Base-by-base conservation (phyloP, 2,797 vertebrate genomes). In the Chanos chanos region DNA sequence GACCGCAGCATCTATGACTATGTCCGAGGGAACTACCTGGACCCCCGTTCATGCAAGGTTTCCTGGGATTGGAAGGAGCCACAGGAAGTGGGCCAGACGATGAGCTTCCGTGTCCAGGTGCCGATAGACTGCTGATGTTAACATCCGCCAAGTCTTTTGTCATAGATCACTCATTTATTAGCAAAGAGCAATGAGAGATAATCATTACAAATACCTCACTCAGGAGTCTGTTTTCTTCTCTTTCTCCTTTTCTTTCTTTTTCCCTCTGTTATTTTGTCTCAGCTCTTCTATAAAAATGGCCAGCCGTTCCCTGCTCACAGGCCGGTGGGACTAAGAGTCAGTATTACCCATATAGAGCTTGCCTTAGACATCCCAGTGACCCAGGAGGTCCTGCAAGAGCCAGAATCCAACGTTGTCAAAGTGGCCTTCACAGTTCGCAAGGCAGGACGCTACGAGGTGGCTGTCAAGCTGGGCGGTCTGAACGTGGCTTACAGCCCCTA, bases 61-160 rank as follows among this genome's bases (percentile, higher is more conserved):
- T 93, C 92, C 45, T 99, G 96, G 95, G 96, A 99, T 79, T 99
- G 97, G 97, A 96, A 96, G 85, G 97, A 99, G 71, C 96, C 96
- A 72, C 94, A 93, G 85, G 96, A 98, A 92, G 97, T 99, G 83
- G 97, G 97, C 75, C 97, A 95, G 71, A 98, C 94, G 72, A 96
- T 99, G 96, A 95, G 94, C 89, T 99, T 99, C 85, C 89, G 94
- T 76, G 94, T 99, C 70, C 94, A 99, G 85, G 97, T 99, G 86
- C 76, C 73, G 64, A 69, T 55, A 28, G 34, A 18, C 22, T 24
- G 28, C 28, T 27, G n/a, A n/a, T n/a, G n/a, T n/a, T n/a, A n/a
- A n/a, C n/a, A n/a, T n/a, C n/a, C n/a, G n/a, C n/a, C n/a, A n/a
- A n/a, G n/a, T n/a, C n/a, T n/a, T n/a, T n/a, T n/a, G n/a, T n/a